Percentiles rank a stretch among this genome's conserved stretches.
Conservation (phyloP, 2,888 invertebrate genomes). For the Atherix ibis region DNA sequence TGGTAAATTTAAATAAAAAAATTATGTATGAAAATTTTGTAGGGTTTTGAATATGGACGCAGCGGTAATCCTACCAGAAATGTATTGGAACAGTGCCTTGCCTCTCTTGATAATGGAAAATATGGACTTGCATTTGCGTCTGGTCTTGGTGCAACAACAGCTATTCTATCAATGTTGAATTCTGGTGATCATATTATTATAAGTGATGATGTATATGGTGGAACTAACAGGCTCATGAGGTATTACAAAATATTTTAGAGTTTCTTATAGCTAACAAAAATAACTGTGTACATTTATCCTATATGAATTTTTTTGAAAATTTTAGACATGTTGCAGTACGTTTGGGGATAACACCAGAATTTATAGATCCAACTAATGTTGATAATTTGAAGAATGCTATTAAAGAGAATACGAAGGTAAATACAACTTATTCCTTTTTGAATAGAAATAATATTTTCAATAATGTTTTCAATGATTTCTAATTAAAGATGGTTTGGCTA, state of each 20-base stretch:
- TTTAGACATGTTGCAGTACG: slow-evolving; percentile 46
- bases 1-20: background rate
- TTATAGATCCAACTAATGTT: slow-evolving; percentile 59
- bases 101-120: slow-evolving; percentile 78
- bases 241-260: slow-evolving; percentile 22
- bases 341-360: slow-evolving; percentile 57
- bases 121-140: slow-evolving; percentile 73
- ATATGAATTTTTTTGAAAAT: slow-evolving; percentile 8
- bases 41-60: slow-evolving; percentile 85
- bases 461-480: slow-evolving; percentile 18
- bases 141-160: slow-evolving; percentile 75
- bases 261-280: background rate
- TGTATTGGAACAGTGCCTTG: slow-evolving; percentile 75
- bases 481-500: slow-evolving; percentile 85
- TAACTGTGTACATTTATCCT: background rate
- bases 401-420: slow-evolving; percentile 71
- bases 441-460: background rate
- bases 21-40: background rate
- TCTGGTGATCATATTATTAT: slow-evolving; percentile 81
- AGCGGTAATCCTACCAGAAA: slow-evolving; percentile 89
- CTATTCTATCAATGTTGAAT: slow-evolving; percentile 56
- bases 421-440: slow-evolving; percentile 4
- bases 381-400: slow-evolving; percentile 51
- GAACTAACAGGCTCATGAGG: slow-evolving; percentile 65
- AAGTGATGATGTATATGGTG: slow-evolving; percentile 91